Evolutionary conservation across 2,888 invertebrate species (phyloP).

Genomic region (Eudasyphora cyanicolor): DNA sequence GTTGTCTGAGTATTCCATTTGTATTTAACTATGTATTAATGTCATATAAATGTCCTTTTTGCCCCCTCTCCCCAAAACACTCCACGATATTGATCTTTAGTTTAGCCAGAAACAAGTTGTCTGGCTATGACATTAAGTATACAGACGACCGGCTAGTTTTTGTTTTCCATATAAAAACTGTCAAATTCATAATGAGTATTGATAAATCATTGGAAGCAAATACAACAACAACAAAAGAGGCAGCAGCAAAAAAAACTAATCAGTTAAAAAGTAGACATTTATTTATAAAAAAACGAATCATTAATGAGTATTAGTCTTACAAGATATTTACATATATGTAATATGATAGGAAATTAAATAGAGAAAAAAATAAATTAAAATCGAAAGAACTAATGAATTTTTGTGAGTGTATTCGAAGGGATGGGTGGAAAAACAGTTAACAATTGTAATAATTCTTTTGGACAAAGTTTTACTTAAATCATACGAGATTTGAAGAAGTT

Average conservation of each 20-base stretch:
- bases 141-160: not conserved
- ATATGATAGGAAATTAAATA: no score
- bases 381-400: no score
- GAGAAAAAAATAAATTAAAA: no score
- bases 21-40: slow-evolving; percentile 22
- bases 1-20: not conserved
- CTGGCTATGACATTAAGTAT: slow-evolving; percentile 2
- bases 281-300: no score
- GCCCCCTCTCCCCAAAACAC: not conserved
- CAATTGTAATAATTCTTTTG: no score
- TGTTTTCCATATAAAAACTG: slow-evolving; percentile 13
- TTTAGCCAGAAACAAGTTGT: not conserved
- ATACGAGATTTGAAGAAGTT: no score
- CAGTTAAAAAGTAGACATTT: not conserved
- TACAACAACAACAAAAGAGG: no score
- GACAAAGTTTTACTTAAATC: no score
- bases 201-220: slow-evolving; percentile 27
- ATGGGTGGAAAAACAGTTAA: no score
- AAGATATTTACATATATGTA: not conserved
- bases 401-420: no score
- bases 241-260: not conserved
- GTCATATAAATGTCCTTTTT: slow-evolving; percentile 30
- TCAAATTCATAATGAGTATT: slow-evolving; percentile 21
- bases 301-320: not conserved
- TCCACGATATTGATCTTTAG: slow-evolving; percentile 1